Evolutionary conservation across 1,140 invertebrate species (phyloP).

Genomic region (Mactra quadrangularis): DNA sequence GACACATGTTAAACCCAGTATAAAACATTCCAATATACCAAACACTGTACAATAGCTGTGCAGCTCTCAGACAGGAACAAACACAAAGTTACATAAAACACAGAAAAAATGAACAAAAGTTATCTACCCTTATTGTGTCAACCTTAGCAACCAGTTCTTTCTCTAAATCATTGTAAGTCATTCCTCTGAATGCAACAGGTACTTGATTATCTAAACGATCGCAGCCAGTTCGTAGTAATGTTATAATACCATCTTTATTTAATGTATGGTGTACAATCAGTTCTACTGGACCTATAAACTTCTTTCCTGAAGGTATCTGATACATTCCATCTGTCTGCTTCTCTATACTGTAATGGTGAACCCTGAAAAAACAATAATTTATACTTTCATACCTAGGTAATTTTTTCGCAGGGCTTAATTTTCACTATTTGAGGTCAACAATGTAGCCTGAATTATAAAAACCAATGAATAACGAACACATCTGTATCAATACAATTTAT

Average conservation of each 20-base stretch:
- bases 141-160: slow-evolving; percentile 80
- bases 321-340: slow-evolving; percentile 81
- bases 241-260: slow-evolving; percentile 80
- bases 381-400: too few species aligned
- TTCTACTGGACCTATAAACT: slow-evolving; percentile 81
- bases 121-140: slow-evolving; percentile 72
- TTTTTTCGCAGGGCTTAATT: too few species aligned
- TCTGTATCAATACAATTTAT: too few species aligned
- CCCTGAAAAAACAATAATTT: slow-evolving; percentile 67
- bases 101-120: too few species aligned
- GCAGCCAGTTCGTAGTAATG: slow-evolving; percentile 80
- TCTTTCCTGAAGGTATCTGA: slow-evolving; percentile 79
- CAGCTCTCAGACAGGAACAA: too few species aligned
- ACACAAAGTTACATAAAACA: too few species aligned
- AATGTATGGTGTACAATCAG: slow-evolving; percentile 80
- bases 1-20: too few species aligned
- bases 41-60: too few species aligned
- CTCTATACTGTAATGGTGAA: slow-evolving; percentile 83
- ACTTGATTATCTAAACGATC: slow-evolving; percentile 77
- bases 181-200: slow-evolving; percentile 83
- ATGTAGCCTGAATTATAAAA: not conserved
- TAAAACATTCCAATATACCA: too few species aligned
- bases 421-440: not conserved
- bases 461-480: not conserved
- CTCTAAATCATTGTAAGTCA: slow-evolving; percentile 83